These are phyloP conservation scores for Acipenser transmontanus DNA, from an alignment of 2,797 vertebrate species.

Conservation along the genomic window DNA sequence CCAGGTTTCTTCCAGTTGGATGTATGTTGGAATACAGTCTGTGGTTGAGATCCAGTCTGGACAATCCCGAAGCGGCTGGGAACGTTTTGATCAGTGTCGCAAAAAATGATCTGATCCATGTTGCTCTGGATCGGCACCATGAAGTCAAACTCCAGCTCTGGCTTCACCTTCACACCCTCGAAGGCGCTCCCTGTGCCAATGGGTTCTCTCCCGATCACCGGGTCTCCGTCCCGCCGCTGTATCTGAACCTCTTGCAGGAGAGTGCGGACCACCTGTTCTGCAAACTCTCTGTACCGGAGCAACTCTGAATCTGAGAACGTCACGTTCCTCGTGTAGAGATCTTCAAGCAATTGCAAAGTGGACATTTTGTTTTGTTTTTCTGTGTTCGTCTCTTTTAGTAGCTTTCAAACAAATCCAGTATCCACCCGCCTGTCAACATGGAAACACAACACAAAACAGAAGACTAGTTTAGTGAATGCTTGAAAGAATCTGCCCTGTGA, in stretches of 20 bases:
- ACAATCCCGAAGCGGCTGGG: neutral
- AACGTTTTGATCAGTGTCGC: neutral
- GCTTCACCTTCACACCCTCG: neutral
- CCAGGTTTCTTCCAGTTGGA: neutral
- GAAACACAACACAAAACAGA: too few species aligned
- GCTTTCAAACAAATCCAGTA: too few species aligned
- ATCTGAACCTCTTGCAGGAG: neutral
- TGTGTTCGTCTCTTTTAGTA: too few species aligned
- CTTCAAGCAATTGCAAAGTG: neutral
- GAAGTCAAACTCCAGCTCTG: conserved; percentile 1
- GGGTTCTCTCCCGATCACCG: neutral
- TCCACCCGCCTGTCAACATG: too few species aligned
- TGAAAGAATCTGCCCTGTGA: too few species aligned
- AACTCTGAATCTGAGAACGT: neutral
- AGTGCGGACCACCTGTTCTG: neutral
- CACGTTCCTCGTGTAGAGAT: neutral
- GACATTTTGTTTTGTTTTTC: neutral
- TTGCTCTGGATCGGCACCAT: neutral
- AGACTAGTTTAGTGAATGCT: too few species aligned
- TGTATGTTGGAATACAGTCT: neutral
- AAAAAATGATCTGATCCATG: neutral
- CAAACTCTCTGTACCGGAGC: neutral
- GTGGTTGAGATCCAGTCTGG: neutral
- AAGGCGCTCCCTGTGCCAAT: neutral
- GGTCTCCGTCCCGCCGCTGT: neutral